Percentiles rank a stretch among this genome's conserved stretches.
phyloP scores from a whole-genome alignment of 2,113 vertebrate species.

The Podocnemis expansa region DNA sequence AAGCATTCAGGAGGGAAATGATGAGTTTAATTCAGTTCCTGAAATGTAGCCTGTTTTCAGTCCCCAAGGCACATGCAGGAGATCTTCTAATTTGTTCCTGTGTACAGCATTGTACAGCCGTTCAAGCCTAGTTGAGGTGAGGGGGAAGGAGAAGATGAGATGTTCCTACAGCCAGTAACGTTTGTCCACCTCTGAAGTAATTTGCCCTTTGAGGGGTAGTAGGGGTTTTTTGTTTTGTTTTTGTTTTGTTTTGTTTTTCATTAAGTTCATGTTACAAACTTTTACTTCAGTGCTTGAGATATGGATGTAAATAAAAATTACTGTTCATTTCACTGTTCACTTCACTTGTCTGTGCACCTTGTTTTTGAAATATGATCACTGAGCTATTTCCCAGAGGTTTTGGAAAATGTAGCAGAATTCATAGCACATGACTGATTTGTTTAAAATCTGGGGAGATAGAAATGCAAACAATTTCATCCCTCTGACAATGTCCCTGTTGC shows the following conservation, averaged over 20 bases:
- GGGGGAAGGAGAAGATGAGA: background rate
- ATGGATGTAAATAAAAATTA: background rate
- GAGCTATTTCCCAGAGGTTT: background rate
- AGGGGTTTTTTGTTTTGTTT: background rate
- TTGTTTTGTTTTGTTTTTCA: too few species aligned
- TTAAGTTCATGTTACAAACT: background rate
- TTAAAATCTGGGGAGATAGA: too few species aligned
- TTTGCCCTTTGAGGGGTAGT: background rate
- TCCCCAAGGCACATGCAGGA: background rate
- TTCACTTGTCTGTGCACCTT: background rate
- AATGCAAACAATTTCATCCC: too few species aligned
- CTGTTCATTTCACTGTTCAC: background rate
- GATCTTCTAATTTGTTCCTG: background rate
- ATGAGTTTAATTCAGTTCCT: background rate
- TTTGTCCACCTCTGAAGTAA: background rate
- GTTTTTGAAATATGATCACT: background rate
- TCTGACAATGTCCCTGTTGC: too few species aligned
- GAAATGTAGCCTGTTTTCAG: background rate
- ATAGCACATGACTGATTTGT: background rate
- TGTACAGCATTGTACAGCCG: background rate
- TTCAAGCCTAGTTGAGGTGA: background rate
- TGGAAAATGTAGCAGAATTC: background rate
- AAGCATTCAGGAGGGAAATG: background rate
- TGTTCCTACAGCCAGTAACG: background rate
- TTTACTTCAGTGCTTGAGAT: background rate